Conservation (phyloP, 2,888 invertebrate genomes). For the Drosophila austrosaltans region DNA sequence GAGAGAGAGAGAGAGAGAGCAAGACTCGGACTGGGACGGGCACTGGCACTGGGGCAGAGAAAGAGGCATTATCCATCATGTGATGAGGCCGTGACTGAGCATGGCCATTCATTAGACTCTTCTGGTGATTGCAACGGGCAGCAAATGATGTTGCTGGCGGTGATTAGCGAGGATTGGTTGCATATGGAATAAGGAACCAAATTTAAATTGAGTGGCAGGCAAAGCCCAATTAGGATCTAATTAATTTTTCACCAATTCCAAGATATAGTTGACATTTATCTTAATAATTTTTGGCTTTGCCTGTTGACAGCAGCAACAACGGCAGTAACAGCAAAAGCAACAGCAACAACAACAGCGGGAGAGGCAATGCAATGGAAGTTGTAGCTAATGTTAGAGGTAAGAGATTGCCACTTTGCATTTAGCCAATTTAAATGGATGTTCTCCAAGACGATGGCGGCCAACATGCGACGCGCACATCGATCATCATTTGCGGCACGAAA, state of each 20-base stretch:
- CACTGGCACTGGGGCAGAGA: slow-evolving; percentile 1
- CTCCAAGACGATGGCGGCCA: slow-evolving; percentile 42
- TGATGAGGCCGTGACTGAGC: slow-evolving; percentile 20
- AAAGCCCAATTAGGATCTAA: slow-evolving; percentile 61
- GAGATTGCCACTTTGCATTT: slow-evolving; percentile 63
- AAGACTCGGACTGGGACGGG: slow-evolving; percentile 23
- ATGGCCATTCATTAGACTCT: slow-evolving; percentile 62
- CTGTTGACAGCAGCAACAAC: slow-evolving; percentile 38
- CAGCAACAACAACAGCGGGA: not conserved
- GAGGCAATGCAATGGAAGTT: not conserved
- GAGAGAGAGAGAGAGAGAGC: slow-evolving; percentile 9
- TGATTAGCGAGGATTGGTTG: slow-evolving; percentile 55
- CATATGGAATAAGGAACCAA: slow-evolving; percentile 34
- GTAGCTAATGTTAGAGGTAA: slow-evolving; percentile 1
- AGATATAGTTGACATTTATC: slow-evolving; percentile 59
- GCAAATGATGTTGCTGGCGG: slow-evolving; percentile 42
- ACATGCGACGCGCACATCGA: slow-evolving; percentile 77
- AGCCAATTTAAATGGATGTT: slow-evolving; percentile 65
- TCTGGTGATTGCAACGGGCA: slow-evolving; percentile 39
- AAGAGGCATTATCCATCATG: slow-evolving; percentile 24
- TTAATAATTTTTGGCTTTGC: slow-evolving; percentile 74
- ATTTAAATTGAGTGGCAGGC: slow-evolving; percentile 47
- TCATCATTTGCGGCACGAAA: slow-evolving; percentile 76
- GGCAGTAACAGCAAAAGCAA: too few relatives aligned
- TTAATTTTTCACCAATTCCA: slow-evolving; percentile 59